phyloP scores from a whole-genome alignment of 1,140 invertebrate species.

The Lamellibrachia luymesi region DNA sequence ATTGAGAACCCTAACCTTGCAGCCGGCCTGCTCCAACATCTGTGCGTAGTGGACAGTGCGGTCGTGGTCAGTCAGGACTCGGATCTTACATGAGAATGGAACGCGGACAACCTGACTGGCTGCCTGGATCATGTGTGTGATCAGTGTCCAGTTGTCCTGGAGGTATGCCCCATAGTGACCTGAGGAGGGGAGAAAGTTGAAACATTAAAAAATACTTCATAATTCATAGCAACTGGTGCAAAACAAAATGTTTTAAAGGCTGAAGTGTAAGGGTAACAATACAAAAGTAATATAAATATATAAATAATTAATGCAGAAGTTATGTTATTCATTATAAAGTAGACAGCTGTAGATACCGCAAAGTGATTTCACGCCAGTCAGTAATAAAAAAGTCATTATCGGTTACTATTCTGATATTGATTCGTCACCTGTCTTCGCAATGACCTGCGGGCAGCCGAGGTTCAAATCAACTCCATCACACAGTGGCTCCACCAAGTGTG shows the following conservation, averaged over 20 bases:
- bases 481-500: slow-evolving; percentile 75
- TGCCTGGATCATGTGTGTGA: slow-evolving; percentile 69
- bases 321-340: too few species aligned
- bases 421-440: slow-evolving; percentile 67
- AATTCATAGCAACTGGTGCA: not conserved
- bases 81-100: slow-evolving; percentile 94
- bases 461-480: slow-evolving; percentile 98
- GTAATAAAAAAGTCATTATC: not conserved
- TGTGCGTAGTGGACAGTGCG: slow-evolving; percentile 89
- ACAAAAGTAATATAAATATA: too few species aligned
- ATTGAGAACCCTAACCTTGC: slow-evolving; percentile 60
- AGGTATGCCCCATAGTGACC: slow-evolving; percentile 81
- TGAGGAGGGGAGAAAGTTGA: slow-evolving; percentile 45
- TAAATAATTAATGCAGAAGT: too few species aligned
- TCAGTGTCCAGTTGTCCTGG: slow-evolving; percentile 90
- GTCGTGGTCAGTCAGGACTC: slow-evolving; percentile 81
- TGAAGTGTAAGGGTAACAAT: too few species aligned
- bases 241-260: too few species aligned
- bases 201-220: not conserved
- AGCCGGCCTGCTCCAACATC: slow-evolving; percentile 90
- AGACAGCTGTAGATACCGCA: too few species aligned
- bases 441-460: slow-evolving; percentile 93
- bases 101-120: slow-evolving; percentile 59
- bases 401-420: not conserved
- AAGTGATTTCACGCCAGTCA: too few species aligned